Base-by-base conservation (phyloP, 2,888 invertebrate genomes). In the Cryptus viduatorius region DNA sequence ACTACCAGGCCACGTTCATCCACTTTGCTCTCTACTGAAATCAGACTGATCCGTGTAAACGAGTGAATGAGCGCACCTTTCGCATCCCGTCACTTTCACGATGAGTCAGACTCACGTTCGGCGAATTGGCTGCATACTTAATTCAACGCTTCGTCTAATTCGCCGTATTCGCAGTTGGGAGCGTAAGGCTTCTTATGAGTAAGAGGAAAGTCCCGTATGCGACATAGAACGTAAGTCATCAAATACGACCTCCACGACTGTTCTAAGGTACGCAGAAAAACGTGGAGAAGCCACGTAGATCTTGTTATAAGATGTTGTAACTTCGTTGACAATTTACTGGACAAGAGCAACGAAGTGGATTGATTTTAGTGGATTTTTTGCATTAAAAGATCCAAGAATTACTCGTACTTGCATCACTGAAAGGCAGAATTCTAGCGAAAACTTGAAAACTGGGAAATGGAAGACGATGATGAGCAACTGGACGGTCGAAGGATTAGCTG, bases 21-120 rank as follows among this genome's bases (percentile, higher is more conserved):
- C 48, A 64, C 67, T 19, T 24, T 44, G 31, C 16, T 42, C n/a
- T 29, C 50, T 53, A 50, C 19, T 68, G 61, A 24, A 42, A 56
- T 65, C 8, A 56, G 53, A 46, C n/a, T 44, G 53, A 81, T 81
- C 37, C 65, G 79, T 82, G 50, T 71, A 59, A 82, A 82, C 53
- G 78, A 8, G 37, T 31, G 61, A 73, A 61, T 64, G 37, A 68
- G 14, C 64, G 37, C 31, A 29, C 16, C 50, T 29, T 29, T 31
- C 29, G 5, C 37, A 24, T 77, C 61, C 48, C 37, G 14, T 44
- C 16, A 48, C 72, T 78, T 73, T 53, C 48, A 48, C 65, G 46
- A 69, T 78, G 73, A 78, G 29, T 78, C 46, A 37, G 53, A 77
- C 19, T 64, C 8, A 19, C 50, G 44, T 50, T 76, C 64, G 31